Conservation (phyloP, 2,888 invertebrate genomes). For the Cinara cedri region DNA sequence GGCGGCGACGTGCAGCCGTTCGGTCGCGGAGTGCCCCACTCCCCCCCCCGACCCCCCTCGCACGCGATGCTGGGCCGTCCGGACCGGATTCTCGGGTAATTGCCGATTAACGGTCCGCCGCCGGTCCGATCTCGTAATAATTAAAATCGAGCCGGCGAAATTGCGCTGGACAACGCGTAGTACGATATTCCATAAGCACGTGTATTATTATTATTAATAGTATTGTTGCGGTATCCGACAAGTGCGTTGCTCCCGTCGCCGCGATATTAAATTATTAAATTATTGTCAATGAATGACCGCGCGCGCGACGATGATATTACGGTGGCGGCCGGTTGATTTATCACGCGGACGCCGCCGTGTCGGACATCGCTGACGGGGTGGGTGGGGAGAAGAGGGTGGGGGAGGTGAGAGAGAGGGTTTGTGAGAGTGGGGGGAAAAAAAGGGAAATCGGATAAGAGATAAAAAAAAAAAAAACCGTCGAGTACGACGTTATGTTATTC, state of each 20-base stretch:
- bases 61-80: background rate
- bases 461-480: too few species aligned
- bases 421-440: too few species aligned
- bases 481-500: background rate
- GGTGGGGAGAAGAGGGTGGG: too few species aligned
- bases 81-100: slow-evolving; percentile 40
- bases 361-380: too few species aligned
- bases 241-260: slow-evolving; percentile 15
- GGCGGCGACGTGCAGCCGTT: background rate
- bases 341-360: too few species aligned
- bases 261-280: background rate
- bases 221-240: too few species aligned
- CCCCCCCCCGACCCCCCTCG: too few species aligned
- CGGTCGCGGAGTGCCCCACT: background rate
- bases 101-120: slow-evolving; percentile 42
- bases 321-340: background rate
- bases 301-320: background rate
- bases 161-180: too few species aligned
- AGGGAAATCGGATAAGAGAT: background rate
- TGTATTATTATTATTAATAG: too few species aligned
- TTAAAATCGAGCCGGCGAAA: slow-evolving; percentile 31
- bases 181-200: background rate
- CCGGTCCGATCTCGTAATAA: slow-evolving; percentile 19
- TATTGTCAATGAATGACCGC: background rate
- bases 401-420: too few species aligned